Evolutionary conservation across 2,888 invertebrate genomes (phyloP), one percentile per base, ranked within the genome.

Genomic region (Synanthedon formicaeformis): DNA sequence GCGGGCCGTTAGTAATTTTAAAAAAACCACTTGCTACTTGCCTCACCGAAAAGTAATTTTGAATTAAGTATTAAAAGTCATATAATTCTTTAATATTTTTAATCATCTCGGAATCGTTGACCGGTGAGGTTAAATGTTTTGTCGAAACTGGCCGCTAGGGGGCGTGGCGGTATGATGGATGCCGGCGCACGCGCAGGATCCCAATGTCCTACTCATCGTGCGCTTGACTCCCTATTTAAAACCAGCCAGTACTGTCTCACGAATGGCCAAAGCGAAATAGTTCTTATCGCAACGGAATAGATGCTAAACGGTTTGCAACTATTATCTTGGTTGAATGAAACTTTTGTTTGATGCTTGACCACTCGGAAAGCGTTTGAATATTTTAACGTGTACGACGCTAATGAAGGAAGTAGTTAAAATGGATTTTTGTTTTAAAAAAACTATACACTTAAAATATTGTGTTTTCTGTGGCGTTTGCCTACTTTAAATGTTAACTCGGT

Each of bases 121-220:
- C 61, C 60, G 59, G 60, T 59, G 58, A 59, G 63, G 67, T 67
- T 66, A 68, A 69, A 60, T 59, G 64, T 59, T 65, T 67, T 66
- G 70, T 68, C 66, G 62, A 64, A 69, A 63, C 63, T 55, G 57
- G 63, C 67, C 65, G 66, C 64, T 56, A 59, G 65, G 62, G 74
- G 84, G 84, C 83, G 84, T 75, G 84, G 82, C 57, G 51, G 69
- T 53, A 60, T 81, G 85, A 84, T 85, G 80, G 82, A 84, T 85
- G 80, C 64, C 65, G 57, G 65, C 69, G 69, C 68, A 62, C 57
- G 66, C n/a, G 45, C 45, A 45, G n/a, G 45, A 45, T 45, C 14
- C 10, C 13, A 45, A 45, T 45, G 45, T 45, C 45, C 6, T 45
- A 45, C 45, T 13, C 45, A 14, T 13, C 45, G 45, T 45, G 14